phyloP scores from a whole-genome alignment of 1,140 invertebrate species.

The Ruditapes philippinarum region DNA sequence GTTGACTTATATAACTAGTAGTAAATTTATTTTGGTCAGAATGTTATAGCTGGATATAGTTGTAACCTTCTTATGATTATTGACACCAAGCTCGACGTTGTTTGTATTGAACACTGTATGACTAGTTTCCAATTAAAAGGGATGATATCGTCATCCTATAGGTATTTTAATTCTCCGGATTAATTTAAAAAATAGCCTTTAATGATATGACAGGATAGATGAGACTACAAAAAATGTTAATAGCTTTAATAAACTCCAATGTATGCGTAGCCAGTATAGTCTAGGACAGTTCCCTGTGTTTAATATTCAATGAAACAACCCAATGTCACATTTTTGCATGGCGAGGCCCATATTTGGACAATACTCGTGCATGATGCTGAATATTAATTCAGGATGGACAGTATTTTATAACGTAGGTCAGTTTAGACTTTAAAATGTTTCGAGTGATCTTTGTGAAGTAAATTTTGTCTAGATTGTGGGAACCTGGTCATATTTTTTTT shows the following conservation, averaged over 20 bases:
- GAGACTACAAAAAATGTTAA: constrained; percentile 32
- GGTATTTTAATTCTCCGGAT: constrained; percentile 23
- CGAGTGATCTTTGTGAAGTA: neutral
- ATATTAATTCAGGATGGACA: constrained; percentile 53
- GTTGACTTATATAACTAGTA: no score
- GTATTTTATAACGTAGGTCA: constrained; percentile 5
- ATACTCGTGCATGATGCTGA: neutral
- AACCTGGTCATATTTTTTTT: neutral
- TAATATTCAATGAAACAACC: constrained; percentile 17
- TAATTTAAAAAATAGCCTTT: constrained; percentile 31
- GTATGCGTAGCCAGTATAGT: constrained; percentile 26
- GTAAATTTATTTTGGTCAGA: no score
- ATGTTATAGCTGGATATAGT: no score
- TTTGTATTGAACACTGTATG: no score
- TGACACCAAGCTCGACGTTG: no score
- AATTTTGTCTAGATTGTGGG: neutral
- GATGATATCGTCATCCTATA: neutral
- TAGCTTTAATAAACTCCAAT: constrained; percentile 28
- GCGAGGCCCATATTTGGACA: neutral
- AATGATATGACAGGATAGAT: neutral
- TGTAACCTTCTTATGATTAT: no score
- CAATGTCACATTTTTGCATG: constrained; percentile 34
- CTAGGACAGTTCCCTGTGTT: neutral
- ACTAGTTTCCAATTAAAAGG: neutral
- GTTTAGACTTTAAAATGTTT: neutral